These are phyloP conservation scores for Chamaetylas fuelleborni DNA, from an alignment of 2,113 vertebrate species.

Conservation along the genomic window DNA sequence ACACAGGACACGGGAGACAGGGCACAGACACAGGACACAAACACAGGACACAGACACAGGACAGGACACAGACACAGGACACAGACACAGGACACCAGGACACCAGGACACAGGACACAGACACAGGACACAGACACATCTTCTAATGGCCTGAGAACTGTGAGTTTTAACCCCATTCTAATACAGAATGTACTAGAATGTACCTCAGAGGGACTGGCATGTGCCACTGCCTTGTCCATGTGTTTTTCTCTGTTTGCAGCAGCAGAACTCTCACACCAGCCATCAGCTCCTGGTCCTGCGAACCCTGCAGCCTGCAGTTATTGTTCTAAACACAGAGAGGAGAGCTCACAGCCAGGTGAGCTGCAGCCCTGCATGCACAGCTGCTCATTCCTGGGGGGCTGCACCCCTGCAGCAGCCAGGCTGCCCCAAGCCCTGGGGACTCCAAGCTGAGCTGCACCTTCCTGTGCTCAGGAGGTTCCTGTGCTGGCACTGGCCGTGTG, in stretches of 20 bases:
- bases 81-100: too few species aligned
- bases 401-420: too few species aligned
- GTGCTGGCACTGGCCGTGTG: fast-evolving
- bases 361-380: too few species aligned
- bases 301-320: neutral
- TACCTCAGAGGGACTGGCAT: neutral
- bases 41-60: too few species aligned
- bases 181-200: neutral
- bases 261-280: neutral
- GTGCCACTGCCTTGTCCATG: neutral
- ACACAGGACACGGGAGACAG: too few species aligned
- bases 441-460: neutral
- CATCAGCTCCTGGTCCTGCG: neutral
- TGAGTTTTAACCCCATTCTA: neutral
- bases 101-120: too few species aligned
- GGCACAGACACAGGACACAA: too few species aligned
- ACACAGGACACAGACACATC: too few species aligned
- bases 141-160: neutral
- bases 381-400: too few species aligned
- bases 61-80: too few species aligned
- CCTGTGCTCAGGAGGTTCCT: fast-evolving
- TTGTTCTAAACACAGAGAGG: neutral
- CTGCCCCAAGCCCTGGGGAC: too few species aligned
- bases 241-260: neutral
- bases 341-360: neutral